These are phyloP conservation scores for Hystrix cristata DNA, from an alignment of 2,113 vertebrate genomes.

Conservation along the genomic window DNA sequence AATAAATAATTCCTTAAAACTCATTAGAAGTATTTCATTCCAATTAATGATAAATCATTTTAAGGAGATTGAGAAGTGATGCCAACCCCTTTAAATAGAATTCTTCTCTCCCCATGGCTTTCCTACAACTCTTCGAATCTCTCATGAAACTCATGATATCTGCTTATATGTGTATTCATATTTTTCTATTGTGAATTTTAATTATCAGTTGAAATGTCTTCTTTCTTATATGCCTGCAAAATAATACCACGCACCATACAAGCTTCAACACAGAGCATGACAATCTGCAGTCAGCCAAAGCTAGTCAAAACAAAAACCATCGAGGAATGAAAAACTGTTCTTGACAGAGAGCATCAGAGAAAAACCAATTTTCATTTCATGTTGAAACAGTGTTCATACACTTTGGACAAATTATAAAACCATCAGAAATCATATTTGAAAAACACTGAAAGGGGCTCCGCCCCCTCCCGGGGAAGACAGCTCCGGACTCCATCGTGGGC, in stretches of 20 bases:
- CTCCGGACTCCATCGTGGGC: no score
- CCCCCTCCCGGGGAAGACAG: no score
- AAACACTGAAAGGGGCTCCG: neutral
- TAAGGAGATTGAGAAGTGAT: neutral
- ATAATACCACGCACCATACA: neutral
- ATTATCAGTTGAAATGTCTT: neutral
- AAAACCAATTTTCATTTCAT: neutral
- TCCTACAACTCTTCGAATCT: neutral
- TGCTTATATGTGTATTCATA: neutral
- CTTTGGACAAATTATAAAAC: constrained; percentile 3
- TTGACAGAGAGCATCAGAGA: neutral
- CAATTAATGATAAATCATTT: neutral
- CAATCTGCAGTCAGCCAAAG: neutral
- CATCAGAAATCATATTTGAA: neutral
- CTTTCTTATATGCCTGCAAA: neutral
- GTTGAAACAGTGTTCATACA: neutral
- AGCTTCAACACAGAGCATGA: neutral
- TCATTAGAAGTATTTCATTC: neutral
- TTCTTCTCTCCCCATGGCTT: neutral
- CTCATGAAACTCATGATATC: neutral
- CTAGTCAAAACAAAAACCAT: neutral
- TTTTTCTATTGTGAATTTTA: neutral
- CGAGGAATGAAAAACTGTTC: neutral
- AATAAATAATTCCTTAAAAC: neutral
- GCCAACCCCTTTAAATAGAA: neutral